These are phyloP conservation scores for Yponomeuta evonymella DNA, from an alignment of 2,888 invertebrate genomes.

Conservation along the genomic window DNA sequence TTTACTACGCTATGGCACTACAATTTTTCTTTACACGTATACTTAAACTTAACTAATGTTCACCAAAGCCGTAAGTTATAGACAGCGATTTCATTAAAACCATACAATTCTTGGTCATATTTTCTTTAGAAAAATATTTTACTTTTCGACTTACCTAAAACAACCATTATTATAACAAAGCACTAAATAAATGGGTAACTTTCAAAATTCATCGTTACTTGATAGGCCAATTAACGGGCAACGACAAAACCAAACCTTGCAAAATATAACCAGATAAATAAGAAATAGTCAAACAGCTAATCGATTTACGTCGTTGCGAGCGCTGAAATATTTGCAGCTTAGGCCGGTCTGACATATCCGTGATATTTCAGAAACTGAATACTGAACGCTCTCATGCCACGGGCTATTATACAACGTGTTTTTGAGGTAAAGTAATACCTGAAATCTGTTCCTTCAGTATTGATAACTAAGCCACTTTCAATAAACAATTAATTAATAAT, in stretches of 20 bases:
- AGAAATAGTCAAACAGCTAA: no score
- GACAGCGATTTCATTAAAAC: conserved; percentile 28
- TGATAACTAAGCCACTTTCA: no score
- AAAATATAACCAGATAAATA: background rate
- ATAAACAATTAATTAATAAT: no score
- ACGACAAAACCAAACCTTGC: background rate
- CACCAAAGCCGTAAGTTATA: conserved; percentile 17
- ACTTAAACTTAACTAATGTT: conserved; percentile 6
- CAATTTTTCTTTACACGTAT: conserved; percentile 25
- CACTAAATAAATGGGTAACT: conserved; percentile 2
- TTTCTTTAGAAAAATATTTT: conserved; percentile 59
- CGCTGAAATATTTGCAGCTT: no score
- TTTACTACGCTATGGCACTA: conserved; percentile 48
- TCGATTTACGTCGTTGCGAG: no score
- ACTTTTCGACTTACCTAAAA: conserved; percentile 39
- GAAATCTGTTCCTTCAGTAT: no score
- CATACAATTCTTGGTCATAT: conserved; percentile 54
- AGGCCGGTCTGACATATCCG: no score
- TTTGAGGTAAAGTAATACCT: no score
- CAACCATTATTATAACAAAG: conserved; percentile 38
- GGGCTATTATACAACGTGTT: no score
- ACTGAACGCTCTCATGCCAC: no score
- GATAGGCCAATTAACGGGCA: background rate
- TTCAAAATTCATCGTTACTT: background rate
- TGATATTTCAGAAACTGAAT: no score